These are phyloP conservation scores for Epicauta chinensis DNA, from an alignment of 1,140 invertebrate genomes.

Conservation along the genomic window DNA sequence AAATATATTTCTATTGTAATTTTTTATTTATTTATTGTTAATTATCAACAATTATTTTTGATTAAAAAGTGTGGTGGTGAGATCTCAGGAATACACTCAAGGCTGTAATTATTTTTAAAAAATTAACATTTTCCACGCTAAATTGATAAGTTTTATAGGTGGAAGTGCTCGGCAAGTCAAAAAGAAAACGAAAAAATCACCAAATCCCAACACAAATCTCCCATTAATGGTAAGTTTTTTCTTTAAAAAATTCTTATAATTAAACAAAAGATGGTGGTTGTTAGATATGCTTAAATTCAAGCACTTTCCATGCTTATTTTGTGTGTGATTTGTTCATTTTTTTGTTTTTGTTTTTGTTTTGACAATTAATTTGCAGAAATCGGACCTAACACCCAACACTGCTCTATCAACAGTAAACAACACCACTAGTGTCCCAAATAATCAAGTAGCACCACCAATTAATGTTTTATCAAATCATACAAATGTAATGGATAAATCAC, in stretches of 20 bases:
- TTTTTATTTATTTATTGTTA: constrained; percentile 12
- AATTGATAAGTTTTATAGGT: constrained; percentile 33
- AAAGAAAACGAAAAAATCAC: constrained; percentile 45
- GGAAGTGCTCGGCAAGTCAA: constrained; percentile 36
- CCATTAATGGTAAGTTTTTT: constrained; percentile 22
- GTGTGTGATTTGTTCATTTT: no score
- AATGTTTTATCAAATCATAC: not conserved
- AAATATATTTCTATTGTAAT: constrained; percentile 39
- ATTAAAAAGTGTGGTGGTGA: constrained; percentile 26
- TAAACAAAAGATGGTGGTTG: no score
- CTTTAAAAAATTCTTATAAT: not conserved
- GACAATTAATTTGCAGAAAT: constrained; percentile 3
- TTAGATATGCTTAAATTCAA: no score
- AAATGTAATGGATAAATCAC: constrained; percentile 18
- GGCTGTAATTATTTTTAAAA: constrained; percentile 11
- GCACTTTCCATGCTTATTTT: no score
- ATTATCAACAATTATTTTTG: constrained; percentile 27
- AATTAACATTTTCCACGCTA: constrained; percentile 14
- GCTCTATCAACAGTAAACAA: constrained; percentile 15
- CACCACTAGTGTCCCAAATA: constrained; percentile 7
- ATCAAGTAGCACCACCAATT: not conserved
- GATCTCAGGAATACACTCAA: constrained; percentile 31
- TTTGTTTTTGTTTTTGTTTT: not conserved
- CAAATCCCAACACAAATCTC: constrained; percentile 31
- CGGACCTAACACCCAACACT: constrained; percentile 14